phyloP scores from a whole-genome alignment of 2,113 vertebrate species.

The Neoarius graeffei region DNA sequence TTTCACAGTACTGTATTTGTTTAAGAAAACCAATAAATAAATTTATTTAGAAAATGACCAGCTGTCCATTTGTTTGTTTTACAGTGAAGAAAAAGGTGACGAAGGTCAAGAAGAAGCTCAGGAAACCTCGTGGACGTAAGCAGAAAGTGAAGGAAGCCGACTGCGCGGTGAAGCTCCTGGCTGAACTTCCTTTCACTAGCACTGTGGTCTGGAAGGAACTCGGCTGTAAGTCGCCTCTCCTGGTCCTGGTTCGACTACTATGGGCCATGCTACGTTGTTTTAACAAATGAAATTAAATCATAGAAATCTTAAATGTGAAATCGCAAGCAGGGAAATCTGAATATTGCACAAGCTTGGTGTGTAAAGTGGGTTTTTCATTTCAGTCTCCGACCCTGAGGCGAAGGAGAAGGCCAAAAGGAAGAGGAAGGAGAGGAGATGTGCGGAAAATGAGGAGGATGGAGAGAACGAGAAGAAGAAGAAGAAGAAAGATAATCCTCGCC shows the following conservation, averaged over 20 bases:
- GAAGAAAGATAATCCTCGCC: slow-evolving; percentile 67
- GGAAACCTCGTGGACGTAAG: slow-evolving; percentile 55
- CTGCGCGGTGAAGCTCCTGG: slow-evolving; percentile 62
- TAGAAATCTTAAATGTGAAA: not conserved
- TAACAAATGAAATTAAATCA: not conserved
- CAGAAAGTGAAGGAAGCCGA: slow-evolving; percentile 56
- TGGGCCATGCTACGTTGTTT: not conserved
- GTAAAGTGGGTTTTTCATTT: not conserved
- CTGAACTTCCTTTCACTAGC: slow-evolving; percentile 80
- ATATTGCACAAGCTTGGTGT: not conserved
- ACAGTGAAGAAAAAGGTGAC: slow-evolving; percentile 51
- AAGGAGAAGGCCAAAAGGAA: slow-evolving; percentile 78
- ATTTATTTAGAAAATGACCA: not conserved
- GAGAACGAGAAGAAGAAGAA: slow-evolving; percentile 81
- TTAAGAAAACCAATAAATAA: not conserved
- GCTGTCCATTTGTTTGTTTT: not conserved
- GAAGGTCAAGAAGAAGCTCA: slow-evolving; percentile 54
- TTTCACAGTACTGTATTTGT: too few species aligned
- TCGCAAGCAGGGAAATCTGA: too few species aligned
- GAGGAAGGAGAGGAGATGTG: slow-evolving; percentile 62
- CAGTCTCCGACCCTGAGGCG: slow-evolving; percentile 70
- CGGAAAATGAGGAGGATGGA: slow-evolving; percentile 73
- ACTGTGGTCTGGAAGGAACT: slow-evolving; percentile 76
- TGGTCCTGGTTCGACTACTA: not conserved
- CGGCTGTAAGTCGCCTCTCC: slow-evolving; percentile 40